These are phyloP conservation scores for Hirtodrosophila confusa DNA, from an alignment of 2,888 invertebrate genomes.

Conservation along the genomic window DNA sequence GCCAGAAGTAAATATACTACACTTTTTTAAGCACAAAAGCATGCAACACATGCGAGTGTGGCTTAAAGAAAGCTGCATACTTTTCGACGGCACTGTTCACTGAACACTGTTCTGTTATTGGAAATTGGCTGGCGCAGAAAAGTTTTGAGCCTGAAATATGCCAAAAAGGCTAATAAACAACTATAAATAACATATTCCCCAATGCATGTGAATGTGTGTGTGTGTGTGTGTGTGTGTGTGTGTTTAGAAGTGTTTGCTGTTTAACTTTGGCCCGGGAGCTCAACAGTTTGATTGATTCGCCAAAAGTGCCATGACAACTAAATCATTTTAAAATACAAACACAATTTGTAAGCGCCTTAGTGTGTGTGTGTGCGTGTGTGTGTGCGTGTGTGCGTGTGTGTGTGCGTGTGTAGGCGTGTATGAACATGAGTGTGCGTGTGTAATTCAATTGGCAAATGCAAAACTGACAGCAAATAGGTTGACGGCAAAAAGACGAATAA, in stretches of 20 bases:
- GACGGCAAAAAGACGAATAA: constrained; percentile 41
- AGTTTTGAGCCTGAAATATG: constrained; percentile 11
- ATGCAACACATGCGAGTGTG: constrained; percentile 2
- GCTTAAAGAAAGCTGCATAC: constrained; percentile 15
- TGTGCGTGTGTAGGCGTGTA: constrained; percentile 1
- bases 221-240: constrained; percentile 5
- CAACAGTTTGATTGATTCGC: constrained; percentile 47
- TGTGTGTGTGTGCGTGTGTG: constrained; percentile 4
- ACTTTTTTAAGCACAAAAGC: background rate
- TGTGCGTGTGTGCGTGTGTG: background rate
- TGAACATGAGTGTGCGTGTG: constrained; percentile 1
- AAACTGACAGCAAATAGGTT: constrained; percentile 52
- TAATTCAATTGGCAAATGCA: constrained; percentile 68
- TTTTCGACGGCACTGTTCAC: constrained; percentile 7
- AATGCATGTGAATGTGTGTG: background rate
- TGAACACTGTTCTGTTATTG: background rate
- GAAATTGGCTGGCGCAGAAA: background rate
- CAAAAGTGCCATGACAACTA: constrained; percentile 57
- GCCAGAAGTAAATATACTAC: no score
- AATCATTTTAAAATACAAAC: constrained; percentile 64
- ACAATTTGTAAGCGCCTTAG: constrained; percentile 43
- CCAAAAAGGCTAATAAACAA: constrained; percentile 4
- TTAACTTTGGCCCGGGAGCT: constrained; percentile 32
- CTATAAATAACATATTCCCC: constrained; percentile 8
- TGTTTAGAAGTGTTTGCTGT: constrained; percentile 16